These are phyloP conservation scores for Mobula hypostoma DNA, from an alignment of 2,113 vertebrate genomes.

Conservation along the genomic window DNA sequence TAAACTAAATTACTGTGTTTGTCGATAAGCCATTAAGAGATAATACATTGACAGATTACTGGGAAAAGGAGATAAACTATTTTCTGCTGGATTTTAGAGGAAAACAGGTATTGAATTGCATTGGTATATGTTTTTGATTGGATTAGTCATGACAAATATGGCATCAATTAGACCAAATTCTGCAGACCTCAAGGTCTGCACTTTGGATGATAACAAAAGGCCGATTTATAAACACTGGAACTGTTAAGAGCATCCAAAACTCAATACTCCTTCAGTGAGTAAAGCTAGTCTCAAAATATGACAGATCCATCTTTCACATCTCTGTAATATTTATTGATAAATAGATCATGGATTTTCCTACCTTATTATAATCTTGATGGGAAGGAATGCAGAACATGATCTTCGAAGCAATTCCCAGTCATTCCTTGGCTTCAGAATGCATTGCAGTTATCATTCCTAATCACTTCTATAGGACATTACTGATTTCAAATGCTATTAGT, in stretches of 20 bases:
- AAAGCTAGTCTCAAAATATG: neutral
- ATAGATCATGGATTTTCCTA: neutral
- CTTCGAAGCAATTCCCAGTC: neutral
- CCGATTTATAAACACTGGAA: neutral
- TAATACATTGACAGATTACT: neutral
- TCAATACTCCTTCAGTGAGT: neutral
- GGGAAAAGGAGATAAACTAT: neutral
- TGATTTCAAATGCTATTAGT: neutral
- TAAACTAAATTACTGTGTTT: neutral
- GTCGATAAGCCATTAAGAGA: neutral
- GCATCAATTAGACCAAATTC: neutral
- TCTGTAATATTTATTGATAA: neutral
- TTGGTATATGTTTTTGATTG: neutral
- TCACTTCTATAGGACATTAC: neutral
- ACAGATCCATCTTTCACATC: neutral
- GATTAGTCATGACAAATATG: neutral
- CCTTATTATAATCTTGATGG: neutral
- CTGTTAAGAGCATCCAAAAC: neutral
- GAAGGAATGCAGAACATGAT: neutral
- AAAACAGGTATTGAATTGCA: neutral
- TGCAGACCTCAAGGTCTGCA: neutral
- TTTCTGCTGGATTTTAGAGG: neutral
- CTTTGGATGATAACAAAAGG: neutral
- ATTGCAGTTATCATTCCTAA: neutral
- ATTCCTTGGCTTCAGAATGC: neutral